Evolutionary conservation across 2,888 invertebrate genomes (phyloP).

Genomic region (Kryphioiulus occultus): DNA sequence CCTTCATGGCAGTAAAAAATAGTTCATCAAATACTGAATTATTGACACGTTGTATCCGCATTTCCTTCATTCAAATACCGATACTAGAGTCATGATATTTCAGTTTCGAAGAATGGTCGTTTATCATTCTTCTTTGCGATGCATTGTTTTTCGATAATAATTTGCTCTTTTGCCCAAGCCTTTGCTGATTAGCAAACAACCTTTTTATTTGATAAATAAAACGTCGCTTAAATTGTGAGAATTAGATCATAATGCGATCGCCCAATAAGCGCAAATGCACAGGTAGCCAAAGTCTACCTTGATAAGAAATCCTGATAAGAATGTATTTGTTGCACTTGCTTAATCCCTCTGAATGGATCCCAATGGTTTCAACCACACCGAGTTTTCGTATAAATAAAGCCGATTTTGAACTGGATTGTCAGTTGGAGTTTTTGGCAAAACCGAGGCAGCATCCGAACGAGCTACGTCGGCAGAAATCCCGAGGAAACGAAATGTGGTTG

Average conservation of each 20-base stretch:
- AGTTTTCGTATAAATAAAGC: conserved; percentile 2
- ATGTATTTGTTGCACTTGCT: conserved; percentile 29
- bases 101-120: not conserved
- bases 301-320: not conserved
- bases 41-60: not conserved
- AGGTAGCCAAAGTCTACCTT: conserved; percentile 33
- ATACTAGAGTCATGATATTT: not conserved
- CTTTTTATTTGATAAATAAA: conserved; percentile 31
- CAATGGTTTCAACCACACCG: conserved; percentile 21
- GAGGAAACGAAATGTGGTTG: not conserved
- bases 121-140: not conserved
- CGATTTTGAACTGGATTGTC: not conserved
- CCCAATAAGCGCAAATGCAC: conserved; percentile 25
- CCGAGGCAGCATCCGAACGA: not conserved
- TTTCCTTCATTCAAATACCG: not conserved
- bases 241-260: conserved; percentile 21
- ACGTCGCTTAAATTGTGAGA: conserved; percentile 27
- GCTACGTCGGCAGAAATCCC: not conserved
- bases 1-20: not conserved
- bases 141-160: conserved; percentile 34
- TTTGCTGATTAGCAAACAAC: conserved; percentile 1
- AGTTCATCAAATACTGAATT: not conserved
- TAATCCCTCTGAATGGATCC: not conserved
- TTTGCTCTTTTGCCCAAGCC: conserved; percentile 39
- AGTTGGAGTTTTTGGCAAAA: conserved; percentile 21